phyloP scores from a whole-genome alignment of 2,797 vertebrate species.

The Vespertilio murinus region DNA sequence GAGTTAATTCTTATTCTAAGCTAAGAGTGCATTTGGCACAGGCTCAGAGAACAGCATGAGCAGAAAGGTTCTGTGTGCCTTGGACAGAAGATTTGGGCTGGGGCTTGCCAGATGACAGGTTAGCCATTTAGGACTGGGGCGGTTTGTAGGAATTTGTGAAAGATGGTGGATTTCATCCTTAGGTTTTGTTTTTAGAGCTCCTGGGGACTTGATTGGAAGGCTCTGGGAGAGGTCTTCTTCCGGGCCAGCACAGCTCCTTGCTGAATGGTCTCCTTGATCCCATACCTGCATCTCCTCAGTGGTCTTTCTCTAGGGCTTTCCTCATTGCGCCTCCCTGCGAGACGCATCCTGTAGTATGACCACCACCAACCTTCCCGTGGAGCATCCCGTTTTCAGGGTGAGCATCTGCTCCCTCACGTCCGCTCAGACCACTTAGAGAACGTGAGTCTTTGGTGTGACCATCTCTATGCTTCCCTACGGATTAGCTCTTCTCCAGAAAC shows the following conservation, averaged over 20 bases:
- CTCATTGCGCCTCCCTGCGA: background rate
- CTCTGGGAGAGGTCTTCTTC: background rate
- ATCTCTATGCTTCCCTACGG: background rate
- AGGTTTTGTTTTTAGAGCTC: background rate
- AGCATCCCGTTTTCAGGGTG: background rate
- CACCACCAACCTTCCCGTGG: fast-evolving
- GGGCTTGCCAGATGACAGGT: background rate
- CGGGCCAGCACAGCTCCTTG: background rate
- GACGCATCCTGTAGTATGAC: background rate
- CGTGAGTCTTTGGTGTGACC: background rate
- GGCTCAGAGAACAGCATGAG: background rate
- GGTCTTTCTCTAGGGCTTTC: background rate
- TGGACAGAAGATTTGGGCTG: background rate
- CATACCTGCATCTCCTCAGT: background rate
- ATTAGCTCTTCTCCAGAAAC: background rate
- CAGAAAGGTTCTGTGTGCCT: background rate
- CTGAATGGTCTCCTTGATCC: background rate
- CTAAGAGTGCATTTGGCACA: background rate
- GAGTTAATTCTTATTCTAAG: background rate
- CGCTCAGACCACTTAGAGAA: background rate
- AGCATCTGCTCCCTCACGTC: background rate
- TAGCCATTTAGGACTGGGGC: background rate
- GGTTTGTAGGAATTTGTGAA: background rate
- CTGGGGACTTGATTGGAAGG: background rate
- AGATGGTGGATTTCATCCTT: background rate